A percentile compares a stretch with the other conserved stretches of the same genome.
phyloP scores from a whole-genome alignment of 30 jellyfish, hydroid and myxozoan species.

The Turritopsis rubra region DNA sequence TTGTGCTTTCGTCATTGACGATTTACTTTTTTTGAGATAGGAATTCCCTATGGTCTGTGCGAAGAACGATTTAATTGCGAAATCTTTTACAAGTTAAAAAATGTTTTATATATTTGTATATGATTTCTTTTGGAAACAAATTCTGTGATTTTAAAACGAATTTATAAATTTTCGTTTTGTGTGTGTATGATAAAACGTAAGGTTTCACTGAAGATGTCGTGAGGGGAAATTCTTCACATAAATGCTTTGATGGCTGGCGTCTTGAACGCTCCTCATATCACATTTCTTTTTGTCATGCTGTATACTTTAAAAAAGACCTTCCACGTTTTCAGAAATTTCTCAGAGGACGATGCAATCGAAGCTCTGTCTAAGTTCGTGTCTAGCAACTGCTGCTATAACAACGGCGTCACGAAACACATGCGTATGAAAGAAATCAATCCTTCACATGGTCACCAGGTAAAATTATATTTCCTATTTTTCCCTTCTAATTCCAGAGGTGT shows the following conservation, averaged over 20 bases:
- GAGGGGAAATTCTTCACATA: neutral
- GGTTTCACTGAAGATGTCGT: neutral
- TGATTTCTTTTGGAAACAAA: neutral
- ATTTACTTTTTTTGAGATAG: neutral
- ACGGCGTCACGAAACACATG: slow-evolving; percentile 50
- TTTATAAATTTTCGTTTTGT: neutral
- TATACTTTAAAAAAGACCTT: neutral
- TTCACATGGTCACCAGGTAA: slow-evolving; percentile 63
- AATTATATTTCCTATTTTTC: neutral
- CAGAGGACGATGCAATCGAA: slow-evolving; percentile 69
- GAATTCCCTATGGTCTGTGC: neutral
- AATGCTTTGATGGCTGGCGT: neutral
- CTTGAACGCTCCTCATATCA: neutral
- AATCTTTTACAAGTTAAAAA: neutral
- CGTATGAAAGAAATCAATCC: slow-evolving; percentile 46
- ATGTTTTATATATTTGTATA: no score
- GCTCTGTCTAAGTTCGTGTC: slow-evolving; percentile 62
- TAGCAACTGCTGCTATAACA: slow-evolving; percentile 64
- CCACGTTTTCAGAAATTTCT: slow-evolving; percentile 13
- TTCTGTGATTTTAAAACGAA: neutral
- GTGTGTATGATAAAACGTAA: neutral
- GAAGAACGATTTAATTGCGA: neutral
- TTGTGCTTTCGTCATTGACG: neutral
- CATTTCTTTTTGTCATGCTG: neutral
- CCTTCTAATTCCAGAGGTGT: no score